phyloP scores from a whole-genome alignment of 2,113 vertebrate genomes.

The Erpornis zantholeuca region DNA sequence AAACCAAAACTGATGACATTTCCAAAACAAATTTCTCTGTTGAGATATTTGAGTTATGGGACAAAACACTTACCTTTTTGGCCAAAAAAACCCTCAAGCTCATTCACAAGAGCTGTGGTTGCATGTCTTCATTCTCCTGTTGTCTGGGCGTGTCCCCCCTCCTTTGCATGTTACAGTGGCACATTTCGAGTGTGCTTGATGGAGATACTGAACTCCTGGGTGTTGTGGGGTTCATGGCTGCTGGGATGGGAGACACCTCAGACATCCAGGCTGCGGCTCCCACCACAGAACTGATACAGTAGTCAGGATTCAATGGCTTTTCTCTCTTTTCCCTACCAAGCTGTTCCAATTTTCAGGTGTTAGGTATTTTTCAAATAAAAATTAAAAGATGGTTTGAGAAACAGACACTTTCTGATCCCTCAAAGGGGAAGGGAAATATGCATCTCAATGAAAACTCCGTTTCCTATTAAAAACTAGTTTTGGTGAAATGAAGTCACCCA shows the following conservation, averaged over 20 bases:
- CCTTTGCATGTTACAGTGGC: neutral
- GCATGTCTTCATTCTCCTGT: neutral
- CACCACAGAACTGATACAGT: neutral
- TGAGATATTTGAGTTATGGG: neutral
- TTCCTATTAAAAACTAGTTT: neutral
- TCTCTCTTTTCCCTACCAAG: neutral
- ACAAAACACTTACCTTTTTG: neutral
- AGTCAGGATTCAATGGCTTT: neutral
- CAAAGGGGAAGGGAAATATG: neutral
- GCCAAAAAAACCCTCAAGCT: neutral
- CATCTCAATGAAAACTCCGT: neutral
- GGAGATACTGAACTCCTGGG: neutral
- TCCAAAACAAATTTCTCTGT: neutral
- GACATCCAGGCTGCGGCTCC: neutral
- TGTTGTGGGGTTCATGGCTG: fast-evolving
- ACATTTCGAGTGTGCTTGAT: no score
- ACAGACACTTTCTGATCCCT: neutral
- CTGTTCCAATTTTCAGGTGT: neutral
- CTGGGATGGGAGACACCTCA: neutral
- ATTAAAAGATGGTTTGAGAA: neutral
- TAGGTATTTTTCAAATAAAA: neutral
- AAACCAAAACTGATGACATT: neutral
- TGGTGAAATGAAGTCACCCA: neutral
- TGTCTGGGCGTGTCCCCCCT: neutral
- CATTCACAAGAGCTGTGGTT: neutral